phyloP scores from a whole-genome alignment of 1,140 invertebrate genomes.

The Diachasmimorpha longicaudata region DNA sequence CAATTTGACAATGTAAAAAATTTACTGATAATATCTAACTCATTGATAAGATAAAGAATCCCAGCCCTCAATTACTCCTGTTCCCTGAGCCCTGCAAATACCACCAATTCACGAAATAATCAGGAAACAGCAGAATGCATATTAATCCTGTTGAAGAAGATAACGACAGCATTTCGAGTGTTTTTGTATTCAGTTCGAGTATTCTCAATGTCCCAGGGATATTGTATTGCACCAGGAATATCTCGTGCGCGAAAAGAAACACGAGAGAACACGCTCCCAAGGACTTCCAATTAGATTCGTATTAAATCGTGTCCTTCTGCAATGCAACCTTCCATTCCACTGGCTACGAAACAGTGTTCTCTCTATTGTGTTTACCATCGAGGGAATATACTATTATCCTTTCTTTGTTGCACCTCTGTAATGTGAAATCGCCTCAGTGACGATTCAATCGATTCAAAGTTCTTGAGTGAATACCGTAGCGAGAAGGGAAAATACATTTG shows the following conservation, averaged over 20 bases:
- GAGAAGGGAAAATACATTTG: slow-evolving; percentile 1
- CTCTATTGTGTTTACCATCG: background rate
- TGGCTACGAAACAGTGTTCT: background rate
- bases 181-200: background rate
- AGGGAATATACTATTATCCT: slow-evolving; percentile 2
- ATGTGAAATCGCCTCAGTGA: background rate
- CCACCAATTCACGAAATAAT: background rate
- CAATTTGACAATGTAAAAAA: no score
- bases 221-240: background rate
- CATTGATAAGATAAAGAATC: no score
- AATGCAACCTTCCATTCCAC: background rate
- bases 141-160: background rate
- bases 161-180: background rate
- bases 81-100: background rate
- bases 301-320: slow-evolving; percentile 27
- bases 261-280: slow-evolving; percentile 4
- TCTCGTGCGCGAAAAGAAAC: background rate
- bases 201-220: background rate
- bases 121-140: background rate
- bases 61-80: no score
- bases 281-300: slow-evolving; percentile 32
- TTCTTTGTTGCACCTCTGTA: background rate
- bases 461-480: background rate
- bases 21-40: no score
- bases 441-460: slow-evolving; percentile 13